A percentile compares a stretch with the other conserved stretches of the same genome.
Evolutionary conservation across 2,888 invertebrate genomes (phyloP).

Genomic region (Hyalella azteca): DNA sequence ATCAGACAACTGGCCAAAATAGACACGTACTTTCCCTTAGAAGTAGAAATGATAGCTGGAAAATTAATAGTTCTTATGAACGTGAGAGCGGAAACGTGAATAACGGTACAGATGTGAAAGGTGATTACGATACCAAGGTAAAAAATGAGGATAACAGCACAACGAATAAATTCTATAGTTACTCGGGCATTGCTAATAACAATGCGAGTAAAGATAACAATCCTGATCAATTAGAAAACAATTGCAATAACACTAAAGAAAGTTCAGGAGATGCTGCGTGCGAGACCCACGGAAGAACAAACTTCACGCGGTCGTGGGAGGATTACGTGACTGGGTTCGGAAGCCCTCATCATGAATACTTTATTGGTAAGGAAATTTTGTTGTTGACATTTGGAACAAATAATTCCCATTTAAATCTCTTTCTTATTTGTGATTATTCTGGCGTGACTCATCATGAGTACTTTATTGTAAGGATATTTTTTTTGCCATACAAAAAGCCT

Average conservation of each 20-base stretch:
- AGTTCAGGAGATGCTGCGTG: background rate
- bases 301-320: slow-evolving; percentile 8
- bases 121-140: background rate
- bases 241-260: background rate
- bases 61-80: too few species aligned
- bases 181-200: background rate
- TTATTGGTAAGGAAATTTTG: background rate
- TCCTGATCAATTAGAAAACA: background rate
- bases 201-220: background rate
- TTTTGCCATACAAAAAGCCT: too few species aligned
- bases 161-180: too few species aligned
- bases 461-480: too few species aligned
- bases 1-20: too few species aligned
- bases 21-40: too few species aligned
- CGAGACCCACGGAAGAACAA: background rate
- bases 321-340: slow-evolving; percentile 8
- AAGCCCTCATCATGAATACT: background rate
- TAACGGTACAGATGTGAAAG: background rate
- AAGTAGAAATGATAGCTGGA: too few species aligned
- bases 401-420: too few species aligned
- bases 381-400: too few species aligned
- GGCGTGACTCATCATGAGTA: too few species aligned
- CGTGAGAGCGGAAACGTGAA: background rate
- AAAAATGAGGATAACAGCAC: background rate
- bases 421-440: too few species aligned